Conservation (phyloP, 53 echinoderm and acorn worm species). For the Paracentrotus lividus region DNA sequence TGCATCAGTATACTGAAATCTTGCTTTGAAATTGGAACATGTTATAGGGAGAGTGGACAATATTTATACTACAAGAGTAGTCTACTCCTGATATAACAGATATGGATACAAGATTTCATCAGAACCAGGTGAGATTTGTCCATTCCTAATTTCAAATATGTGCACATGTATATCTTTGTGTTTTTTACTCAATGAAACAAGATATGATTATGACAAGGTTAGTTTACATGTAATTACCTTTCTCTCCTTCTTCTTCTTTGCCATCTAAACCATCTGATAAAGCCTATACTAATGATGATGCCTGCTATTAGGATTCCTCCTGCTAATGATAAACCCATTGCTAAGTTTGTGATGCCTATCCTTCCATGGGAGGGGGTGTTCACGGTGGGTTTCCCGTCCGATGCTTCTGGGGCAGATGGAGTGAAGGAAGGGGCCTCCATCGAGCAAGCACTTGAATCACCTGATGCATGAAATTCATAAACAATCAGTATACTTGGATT, state of each 20-base stretch:
- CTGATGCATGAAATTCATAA: neutral
- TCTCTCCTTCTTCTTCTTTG: slow-evolving; percentile 65
- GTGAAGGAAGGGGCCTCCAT: neutral
- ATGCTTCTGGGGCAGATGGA: slow-evolving; percentile 11
- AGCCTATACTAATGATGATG: slow-evolving; percentile 12
- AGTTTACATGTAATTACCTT: slow-evolving; percentile 59
- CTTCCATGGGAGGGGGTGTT: neutral
- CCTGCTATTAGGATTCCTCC: slow-evolving; percentile 42
- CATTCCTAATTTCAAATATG: too few species aligned
- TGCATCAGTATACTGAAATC: too few species aligned
- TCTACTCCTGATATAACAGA: too few species aligned
- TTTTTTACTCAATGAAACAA: too few species aligned
- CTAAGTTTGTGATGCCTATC: slow-evolving; percentile 23
- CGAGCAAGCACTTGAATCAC: slow-evolving; percentile 28
- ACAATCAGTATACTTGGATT: neutral
- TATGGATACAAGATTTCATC: too few species aligned
- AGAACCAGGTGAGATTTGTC: too few species aligned
- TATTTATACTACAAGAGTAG: too few species aligned
- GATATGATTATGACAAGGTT: too few species aligned
- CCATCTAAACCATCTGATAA: slow-evolving; percentile 51
- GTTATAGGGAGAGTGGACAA: too few species aligned
- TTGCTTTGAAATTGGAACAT: too few species aligned
- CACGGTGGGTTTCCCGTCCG: slow-evolving; percentile 3
- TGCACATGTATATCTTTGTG: too few species aligned
- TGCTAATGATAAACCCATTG: slow-evolving; percentile 29